Conservation (phyloP, 2,888 invertebrate genomes). For the Pyrgus malvae region DNA sequence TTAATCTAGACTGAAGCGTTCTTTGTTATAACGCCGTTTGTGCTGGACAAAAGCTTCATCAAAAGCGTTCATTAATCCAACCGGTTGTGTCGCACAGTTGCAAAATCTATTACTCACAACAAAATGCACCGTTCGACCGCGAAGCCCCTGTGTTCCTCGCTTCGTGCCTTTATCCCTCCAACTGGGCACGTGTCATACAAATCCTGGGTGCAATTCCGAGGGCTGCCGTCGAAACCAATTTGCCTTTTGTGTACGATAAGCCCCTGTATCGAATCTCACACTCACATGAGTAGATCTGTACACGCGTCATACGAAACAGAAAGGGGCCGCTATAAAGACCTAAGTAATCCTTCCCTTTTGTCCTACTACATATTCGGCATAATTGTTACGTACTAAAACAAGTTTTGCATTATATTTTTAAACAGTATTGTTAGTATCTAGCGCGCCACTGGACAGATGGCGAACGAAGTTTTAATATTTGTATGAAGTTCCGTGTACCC, state of each 20-base stretch:
- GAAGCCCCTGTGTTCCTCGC: constrained; percentile 32
- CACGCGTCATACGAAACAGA: constrained; percentile 42
- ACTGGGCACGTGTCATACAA: constrained; percentile 66
- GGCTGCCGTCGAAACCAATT: constrained; percentile 65
- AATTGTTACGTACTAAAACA: constrained; percentile 31
- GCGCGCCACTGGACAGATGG: constrained; percentile 18
- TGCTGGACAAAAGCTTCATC: constrained; percentile 10
- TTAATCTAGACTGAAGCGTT: constrained; percentile 22
- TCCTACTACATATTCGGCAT: constrained; percentile 15
- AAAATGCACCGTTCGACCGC: constrained; percentile 28
- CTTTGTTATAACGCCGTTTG: constrained; percentile 19
- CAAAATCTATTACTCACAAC: constrained; percentile 27
- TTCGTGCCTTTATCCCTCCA: constrained; percentile 48
- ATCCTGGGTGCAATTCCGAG: constrained; percentile 55
- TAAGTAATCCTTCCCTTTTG: constrained; percentile 30
- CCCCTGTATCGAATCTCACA: constrained; percentile 43
- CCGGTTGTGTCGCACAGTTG: constrained; percentile 15
- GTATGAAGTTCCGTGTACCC: not conserved
- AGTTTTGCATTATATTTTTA: constrained; percentile 23
- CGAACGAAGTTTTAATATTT: not conserved
- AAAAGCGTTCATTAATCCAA: constrained; percentile 13
- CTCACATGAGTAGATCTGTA: constrained; percentile 38
- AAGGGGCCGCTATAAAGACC: constrained; percentile 26
- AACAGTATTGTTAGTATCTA: constrained; percentile 6
- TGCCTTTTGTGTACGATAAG: constrained; percentile 58